Evolutionary conservation across 2,888 invertebrate species (phyloP).

Genomic region (Artemia sp.): DNA sequence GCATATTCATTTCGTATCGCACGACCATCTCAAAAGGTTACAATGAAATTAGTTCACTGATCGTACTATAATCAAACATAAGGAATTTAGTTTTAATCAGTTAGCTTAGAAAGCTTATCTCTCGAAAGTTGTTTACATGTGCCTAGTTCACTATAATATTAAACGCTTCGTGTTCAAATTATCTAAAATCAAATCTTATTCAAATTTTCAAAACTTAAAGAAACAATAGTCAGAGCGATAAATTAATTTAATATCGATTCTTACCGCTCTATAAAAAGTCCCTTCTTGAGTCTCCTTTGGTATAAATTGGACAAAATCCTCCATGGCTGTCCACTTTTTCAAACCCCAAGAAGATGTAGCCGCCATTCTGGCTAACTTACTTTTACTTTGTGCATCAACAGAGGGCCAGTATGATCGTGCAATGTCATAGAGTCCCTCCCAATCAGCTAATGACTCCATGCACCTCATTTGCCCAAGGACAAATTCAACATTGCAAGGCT

Average conservation of each 20-base stretch:
- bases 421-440: constrained; percentile 60
- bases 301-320: constrained; percentile 69
- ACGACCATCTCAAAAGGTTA: too few species aligned
- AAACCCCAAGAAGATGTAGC: constrained; percentile 86
- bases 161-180: too few species aligned
- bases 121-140: too few species aligned
- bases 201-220: too few species aligned
- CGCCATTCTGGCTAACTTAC: constrained; percentile 66
- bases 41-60: too few species aligned
- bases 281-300: constrained; percentile 88
- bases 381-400: constrained; percentile 43
- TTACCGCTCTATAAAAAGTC: constrained; percentile 80
- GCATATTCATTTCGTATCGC: too few species aligned
- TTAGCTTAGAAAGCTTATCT: too few species aligned
- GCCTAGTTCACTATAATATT: too few species aligned
- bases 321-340: constrained; percentile 84
- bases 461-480: constrained; percentile 83
- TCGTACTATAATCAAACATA: too few species aligned
- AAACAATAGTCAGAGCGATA: too few species aligned
- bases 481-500: constrained; percentile 52
- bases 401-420: constrained; percentile 60
- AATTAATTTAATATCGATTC: not conserved
- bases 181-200: too few species aligned
- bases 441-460: constrained; percentile 91
- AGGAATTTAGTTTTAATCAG: too few species aligned